Evolutionary conservation across 2,888 invertebrate species (phyloP).

Genomic region (Cabera pusaria): DNA sequence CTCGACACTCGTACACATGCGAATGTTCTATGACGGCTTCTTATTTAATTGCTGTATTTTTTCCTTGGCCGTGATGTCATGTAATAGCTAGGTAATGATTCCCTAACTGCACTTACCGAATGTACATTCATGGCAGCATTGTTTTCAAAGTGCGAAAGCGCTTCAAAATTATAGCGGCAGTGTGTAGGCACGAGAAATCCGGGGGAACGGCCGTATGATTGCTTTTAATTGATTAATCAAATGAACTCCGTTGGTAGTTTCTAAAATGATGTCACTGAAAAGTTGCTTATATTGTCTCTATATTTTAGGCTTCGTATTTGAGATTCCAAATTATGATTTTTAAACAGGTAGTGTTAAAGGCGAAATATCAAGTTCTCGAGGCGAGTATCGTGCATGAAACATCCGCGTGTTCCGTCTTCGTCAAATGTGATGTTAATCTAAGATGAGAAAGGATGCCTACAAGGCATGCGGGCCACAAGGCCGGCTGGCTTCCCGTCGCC

Average conservation of each 20-base stretch:
- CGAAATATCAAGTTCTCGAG: no score
- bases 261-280: slow-evolving; percentile 4
- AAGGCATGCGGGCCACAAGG: slow-evolving; percentile 74
- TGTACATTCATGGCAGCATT: slow-evolving; percentile 28
- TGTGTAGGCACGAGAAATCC: slow-evolving; percentile 27
- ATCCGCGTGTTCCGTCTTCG: slow-evolving; percentile 8
- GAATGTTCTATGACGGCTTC: slow-evolving; percentile 67
- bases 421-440: slow-evolving; percentile 35
- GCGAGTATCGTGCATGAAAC: slow-evolving; percentile 3
- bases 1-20: slow-evolving; percentile 70
- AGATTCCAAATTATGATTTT: slow-evolving; percentile 1
- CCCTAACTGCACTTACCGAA: slow-evolving; percentile 44
- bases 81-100: slow-evolving; percentile 56
- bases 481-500: slow-evolving; percentile 74
- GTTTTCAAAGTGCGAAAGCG: slow-evolving; percentile 23
- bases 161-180: slow-evolving; percentile 40
- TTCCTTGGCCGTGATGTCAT: slow-evolving; percentile 68
- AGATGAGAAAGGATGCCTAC: slow-evolving; percentile 70
- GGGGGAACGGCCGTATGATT: slow-evolving; percentile 15
- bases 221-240: slow-evolving; percentile 20
- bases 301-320: neutral
- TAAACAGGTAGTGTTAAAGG: neutral
- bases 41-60: slow-evolving; percentile 61
- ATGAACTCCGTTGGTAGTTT: slow-evolving; percentile 7
- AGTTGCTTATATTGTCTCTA: neutral